Percentiles rank a stretch among this genome's conserved stretches.
Conservation (phyloP, 2,888 invertebrate species). For the Omphaloscelis lunosa region DNA sequence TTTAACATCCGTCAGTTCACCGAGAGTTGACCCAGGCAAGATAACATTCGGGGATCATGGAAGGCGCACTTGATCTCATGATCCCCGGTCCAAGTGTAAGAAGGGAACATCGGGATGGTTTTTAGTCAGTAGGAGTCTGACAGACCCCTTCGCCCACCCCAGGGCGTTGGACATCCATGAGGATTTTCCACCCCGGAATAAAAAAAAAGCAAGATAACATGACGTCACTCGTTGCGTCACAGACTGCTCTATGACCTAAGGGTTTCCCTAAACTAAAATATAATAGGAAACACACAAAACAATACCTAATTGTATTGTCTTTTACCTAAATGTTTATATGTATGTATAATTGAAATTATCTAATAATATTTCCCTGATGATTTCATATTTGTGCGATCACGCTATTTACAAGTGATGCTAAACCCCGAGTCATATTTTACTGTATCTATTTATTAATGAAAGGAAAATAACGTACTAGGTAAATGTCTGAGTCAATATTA, state of each 20-base stretch:
- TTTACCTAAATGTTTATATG: neutral
- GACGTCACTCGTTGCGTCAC: slow-evolving; percentile 23
- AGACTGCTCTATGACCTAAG: neutral
- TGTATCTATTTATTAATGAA: slow-evolving; percentile 31
- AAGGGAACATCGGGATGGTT: too few relatives aligned
- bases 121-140: too few relatives aligned
- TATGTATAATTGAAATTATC: neutral
- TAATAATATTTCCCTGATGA: slow-evolving; percentile 42
- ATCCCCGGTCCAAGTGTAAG: too few relatives aligned
- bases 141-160: too few relatives aligned
- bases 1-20: neutral
- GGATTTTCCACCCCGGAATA: too few relatives aligned
- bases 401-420: slow-evolving; percentile 43
- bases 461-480: slow-evolving; percentile 48
- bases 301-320: neutral
- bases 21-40: neutral
- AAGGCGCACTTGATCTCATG: too few relatives aligned
- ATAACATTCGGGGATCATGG: too few relatives aligned
- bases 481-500: slow-evolving; percentile 24
- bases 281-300: neutral
- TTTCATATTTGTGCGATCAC: slow-evolving; percentile 48
- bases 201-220: slow-evolving; percentile 13
- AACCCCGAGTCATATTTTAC: slow-evolving; percentile 16
- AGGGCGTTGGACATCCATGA: too few relatives aligned
- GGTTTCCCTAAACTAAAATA: slow-evolving; percentile 18